Evolutionary conservation across 1,140 invertebrate species (phyloP), one percentile per base, ranked within the genome.

Genomic region (Drosophila rhopaloa): DNA sequence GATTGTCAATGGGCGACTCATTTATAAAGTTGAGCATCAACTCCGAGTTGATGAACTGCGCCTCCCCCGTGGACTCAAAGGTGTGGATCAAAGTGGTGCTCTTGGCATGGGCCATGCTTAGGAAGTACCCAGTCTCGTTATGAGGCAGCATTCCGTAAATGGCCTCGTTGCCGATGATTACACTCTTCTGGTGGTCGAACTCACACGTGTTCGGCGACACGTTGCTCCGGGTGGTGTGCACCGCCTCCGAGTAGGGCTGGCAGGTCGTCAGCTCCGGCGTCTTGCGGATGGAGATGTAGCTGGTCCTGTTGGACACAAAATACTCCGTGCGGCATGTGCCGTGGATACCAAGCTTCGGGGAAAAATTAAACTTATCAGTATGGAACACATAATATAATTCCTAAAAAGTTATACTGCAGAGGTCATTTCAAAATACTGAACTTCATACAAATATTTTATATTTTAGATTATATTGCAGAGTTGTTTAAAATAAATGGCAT

Each of bases 51-150:
- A 92, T 91, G 32, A 68, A 91, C 51, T 92, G 91, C 0, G 91
- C 90, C 55, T 92, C 91, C 5, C 91, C 91, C 8, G 91, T 92
- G 1, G 91, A 92, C 56, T 92, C 91, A 29, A 92, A 92, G 10
- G 92, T 92, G 44, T 92, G 91, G 44, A 92, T 79, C 13, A 92
- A 51, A 6, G 91, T 91, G 10, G 83, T 91, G 27, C 91, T 90
- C 72, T 92, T 91, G 5, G 91, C 91, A 58, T 91, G 83, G 11
- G 90, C 91, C 65, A 80, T 90, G 51, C 81, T 91, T 0, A 92
- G 57, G 24, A 91, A 92, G 61, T 92, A 92, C 1, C 88, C 85
- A 5, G 89, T 91, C 37, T 91, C 91, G 38, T 81, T 75, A 60
- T 91, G 90, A 24, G 92, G 91, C 27, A 86, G 46, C 51, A 92